Evolutionary conservation across 2,797 vertebrate species (phyloP), one percentile per base, ranked within the genome.

Genomic region (Chelidonichthys spinosus): DNA sequence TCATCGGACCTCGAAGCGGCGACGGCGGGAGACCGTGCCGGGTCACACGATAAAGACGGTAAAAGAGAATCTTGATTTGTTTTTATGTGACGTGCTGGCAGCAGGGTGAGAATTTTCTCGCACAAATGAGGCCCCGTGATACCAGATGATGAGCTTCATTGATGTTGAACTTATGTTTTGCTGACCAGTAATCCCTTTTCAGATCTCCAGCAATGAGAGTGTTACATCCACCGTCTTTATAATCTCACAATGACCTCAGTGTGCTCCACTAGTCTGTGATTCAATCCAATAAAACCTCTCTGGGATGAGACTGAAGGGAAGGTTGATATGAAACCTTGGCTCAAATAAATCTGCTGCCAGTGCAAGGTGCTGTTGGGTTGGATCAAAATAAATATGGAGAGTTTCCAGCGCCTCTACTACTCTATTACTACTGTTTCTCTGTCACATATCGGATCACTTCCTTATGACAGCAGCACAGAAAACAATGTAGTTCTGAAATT

Each of bases 41-140:
- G 11, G 43, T 55, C 8, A 11, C 37, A 7, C 42, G 33, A 15
- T n/a, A 4, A 39, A 8, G 55, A n/a, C 61, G n/a, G 39, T 8
- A 36, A 7, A 15, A 17, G 2, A 13, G 11, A 17, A 74, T 25
- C 11, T 49, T n/a, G 35, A 63, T 46, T 63, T 56, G 50, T 36
- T 4, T 56, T 36, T 4, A 49, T 50, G 64, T 50, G 73, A 39
- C 37, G 0, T 25, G 18, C 18, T 36, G 6, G 72, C 44, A 53
- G 63, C 40, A 25, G 15, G 43, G 43, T 46, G 36, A 47, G 54
- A 46, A 71, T 83, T 78, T 83, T 75, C 69, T 77, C 61, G 68
- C 63, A 83, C 78, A 89, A 83, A 86, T 89, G 52, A 80, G 72
- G 66, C 76, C 72, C 76, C 69, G 54, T 76, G 80, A 63, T 82